These are phyloP conservation scores for Myodes glareolus DNA, from an alignment of 2,113 vertebrate genomes.

Conservation along the genomic window DNA sequence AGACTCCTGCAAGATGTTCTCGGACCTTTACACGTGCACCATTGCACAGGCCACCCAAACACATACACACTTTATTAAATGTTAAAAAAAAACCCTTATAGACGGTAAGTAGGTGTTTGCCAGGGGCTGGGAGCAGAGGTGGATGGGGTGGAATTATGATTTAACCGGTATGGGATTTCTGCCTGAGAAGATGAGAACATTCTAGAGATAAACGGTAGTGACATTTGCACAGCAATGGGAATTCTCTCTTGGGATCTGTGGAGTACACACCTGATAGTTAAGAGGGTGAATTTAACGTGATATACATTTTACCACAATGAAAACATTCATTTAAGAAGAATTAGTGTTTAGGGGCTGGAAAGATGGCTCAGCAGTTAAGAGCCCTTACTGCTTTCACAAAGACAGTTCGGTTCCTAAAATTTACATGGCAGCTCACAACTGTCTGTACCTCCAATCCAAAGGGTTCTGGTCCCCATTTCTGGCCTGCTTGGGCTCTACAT, in stretches of 20 bases:
- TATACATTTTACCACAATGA: neutral
- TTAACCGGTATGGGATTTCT: neutral
- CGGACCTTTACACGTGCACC: too few species aligned
- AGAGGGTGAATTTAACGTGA: neutral
- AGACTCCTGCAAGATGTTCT: neutral
- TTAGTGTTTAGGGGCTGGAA: neutral
- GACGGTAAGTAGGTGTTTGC: too few species aligned
- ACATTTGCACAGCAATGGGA: neutral
- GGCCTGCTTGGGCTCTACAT: neutral
- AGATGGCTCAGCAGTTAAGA: neutral
- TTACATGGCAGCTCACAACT: neutral
- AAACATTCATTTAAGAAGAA: neutral
- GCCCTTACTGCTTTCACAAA: neutral
- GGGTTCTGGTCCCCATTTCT: neutral
- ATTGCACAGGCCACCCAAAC: neutral
- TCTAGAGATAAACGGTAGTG: neutral
- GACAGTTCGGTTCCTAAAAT: neutral
- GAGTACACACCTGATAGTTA: neutral
- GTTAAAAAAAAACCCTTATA: neutral
- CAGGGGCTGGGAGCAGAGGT: neutral
- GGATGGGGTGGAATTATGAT: rapidly evolving
- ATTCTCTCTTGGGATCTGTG: neutral
- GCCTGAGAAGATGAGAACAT: neutral
- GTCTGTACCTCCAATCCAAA: neutral
- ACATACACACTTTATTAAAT: neutral